A percentile compares a stretch with the other conserved stretches of the same genome.
These are phyloP conservation scores for Caiman crocodilus DNA, from an alignment of 2,797 vertebrate species.

Conservation along the genomic window DNA sequence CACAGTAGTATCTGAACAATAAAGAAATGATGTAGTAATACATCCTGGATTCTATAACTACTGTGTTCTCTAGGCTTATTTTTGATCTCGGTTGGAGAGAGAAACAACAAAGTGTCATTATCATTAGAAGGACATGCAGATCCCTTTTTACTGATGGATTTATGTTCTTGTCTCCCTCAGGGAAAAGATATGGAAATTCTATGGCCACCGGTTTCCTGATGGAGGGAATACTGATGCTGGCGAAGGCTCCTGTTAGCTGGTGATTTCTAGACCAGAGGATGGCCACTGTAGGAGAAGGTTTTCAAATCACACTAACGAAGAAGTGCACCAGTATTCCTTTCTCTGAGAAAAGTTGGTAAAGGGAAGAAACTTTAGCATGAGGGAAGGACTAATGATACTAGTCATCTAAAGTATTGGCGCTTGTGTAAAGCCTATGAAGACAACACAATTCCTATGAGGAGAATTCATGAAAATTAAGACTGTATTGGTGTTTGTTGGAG, in stretches of 20 bases:
- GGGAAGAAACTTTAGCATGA: no score
- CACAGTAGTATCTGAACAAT: neutral
- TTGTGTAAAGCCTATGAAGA: no score
- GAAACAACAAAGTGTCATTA: no score
- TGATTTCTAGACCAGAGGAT: neutral
- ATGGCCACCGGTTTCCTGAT: neutral
- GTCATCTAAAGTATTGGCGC: no score
- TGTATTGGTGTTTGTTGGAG: no score
- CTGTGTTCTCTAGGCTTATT: no score
- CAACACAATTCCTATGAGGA: no score
- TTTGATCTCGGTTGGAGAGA: neutral
- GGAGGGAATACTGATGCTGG: accelerated
- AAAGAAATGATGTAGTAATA: neutral
- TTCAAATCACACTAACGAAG: neutral
- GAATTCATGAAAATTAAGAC: no score
- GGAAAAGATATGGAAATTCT: neutral
- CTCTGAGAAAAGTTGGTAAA: no score
- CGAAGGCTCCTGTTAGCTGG: neutral
- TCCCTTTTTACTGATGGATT: neutral
- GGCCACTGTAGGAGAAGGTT: neutral
- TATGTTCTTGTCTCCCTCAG: accelerated
- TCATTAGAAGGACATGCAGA: neutral
- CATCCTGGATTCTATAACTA: neutral
- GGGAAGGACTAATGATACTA: no score
- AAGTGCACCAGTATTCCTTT: no score